Base-by-base conservation (phyloP, 2,888 invertebrate species). In the Nemurella pictetii region DNA sequence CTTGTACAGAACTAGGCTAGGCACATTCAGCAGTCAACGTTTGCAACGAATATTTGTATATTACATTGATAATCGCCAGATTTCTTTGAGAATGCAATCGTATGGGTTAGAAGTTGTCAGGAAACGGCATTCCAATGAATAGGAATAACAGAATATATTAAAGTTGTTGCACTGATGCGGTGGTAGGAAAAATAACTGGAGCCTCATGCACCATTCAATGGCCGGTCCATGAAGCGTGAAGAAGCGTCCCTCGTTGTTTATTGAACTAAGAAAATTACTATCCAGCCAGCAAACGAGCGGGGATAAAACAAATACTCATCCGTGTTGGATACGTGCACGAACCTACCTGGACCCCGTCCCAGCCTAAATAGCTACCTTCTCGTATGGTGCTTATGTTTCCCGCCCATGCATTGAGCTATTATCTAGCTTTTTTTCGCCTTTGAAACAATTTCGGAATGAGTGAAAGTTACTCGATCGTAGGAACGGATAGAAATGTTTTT, bases 1-100 rank as follows among this genome's bases (percentile, higher is more conserved):
- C 84, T 85, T 84, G 85, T 84, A 85, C 85, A 83, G 83, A 74
- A 74, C 32, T 85, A 84, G 83, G 55, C 15, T 82, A 72, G 73
- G 73, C 29, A 55, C 36, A 82, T 36, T 12, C 29, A 35, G 73
- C 78, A 78, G 28, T 78, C 30, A 55, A 81, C 81, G 36, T 81
- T 81, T 81, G 55, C 35, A 81, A 28, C 29, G 29, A 26, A 82
- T 25, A 82, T 78, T 78, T 78, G 28, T 27, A 80, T 36, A 82
- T 82, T 82, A 82, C 82, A 82, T 55, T 55, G 29, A 82, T 26
- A 82, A 27, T 55, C 55, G 29, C 72, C 55, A 55, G 55, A 55
- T 55, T 55, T 55, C 28, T 82, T 82, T 3, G 82, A 55, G 55
- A 82, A 72, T 82, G 82, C 82, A 82, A 55, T 82, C 82, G 36